Percentiles rank a stretch among this genome's conserved stretches.
Evolutionary conservation across 2,888 invertebrate genomes (phyloP).

Genomic region (Drosophila suboccidentalis): DNA sequence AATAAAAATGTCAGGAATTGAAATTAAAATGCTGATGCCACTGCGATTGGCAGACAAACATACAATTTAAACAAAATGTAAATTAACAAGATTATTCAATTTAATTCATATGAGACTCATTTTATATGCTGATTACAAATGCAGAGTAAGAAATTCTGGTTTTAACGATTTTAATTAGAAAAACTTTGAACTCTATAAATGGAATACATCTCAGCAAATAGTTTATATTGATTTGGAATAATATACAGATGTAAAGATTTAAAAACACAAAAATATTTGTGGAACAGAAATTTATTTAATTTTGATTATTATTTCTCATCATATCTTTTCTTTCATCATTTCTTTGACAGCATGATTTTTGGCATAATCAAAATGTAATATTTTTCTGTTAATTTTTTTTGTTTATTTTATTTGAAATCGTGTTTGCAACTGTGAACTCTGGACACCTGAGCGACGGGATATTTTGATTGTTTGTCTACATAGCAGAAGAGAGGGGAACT

Average conservation of each 20-base stretch:
- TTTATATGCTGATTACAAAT: background rate
- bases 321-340: too few species aligned
- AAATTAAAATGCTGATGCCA: slow-evolving; percentile 1
- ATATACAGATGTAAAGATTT: background rate
- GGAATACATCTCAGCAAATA: background rate
- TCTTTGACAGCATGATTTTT: slow-evolving; percentile 27
- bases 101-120: background rate
- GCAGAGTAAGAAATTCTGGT: background rate
- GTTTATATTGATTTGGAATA: background rate
- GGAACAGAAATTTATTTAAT: background rate
- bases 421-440: background rate
- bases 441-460: slow-evolving; percentile 3
- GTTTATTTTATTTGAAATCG: slow-evolving; percentile 24
- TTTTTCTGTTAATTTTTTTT: slow-evolving; percentile 12
- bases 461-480: slow-evolving; percentile 15
- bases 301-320: too few species aligned
- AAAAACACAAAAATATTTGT: background rate
- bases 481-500: background rate
- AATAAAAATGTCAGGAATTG: background rate
- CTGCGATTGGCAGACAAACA: background rate
- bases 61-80: background rate
- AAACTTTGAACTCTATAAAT: background rate
- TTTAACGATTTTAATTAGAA: background rate
- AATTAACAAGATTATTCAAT: slow-evolving; percentile 8
- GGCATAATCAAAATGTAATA: slow-evolving; percentile 19